Evolutionary conservation across 92 coral and sea anemone genomes (phyloP), one percentile per base, ranked within the genome.

Genomic region (Epizoanthus illoricatus): DNA sequence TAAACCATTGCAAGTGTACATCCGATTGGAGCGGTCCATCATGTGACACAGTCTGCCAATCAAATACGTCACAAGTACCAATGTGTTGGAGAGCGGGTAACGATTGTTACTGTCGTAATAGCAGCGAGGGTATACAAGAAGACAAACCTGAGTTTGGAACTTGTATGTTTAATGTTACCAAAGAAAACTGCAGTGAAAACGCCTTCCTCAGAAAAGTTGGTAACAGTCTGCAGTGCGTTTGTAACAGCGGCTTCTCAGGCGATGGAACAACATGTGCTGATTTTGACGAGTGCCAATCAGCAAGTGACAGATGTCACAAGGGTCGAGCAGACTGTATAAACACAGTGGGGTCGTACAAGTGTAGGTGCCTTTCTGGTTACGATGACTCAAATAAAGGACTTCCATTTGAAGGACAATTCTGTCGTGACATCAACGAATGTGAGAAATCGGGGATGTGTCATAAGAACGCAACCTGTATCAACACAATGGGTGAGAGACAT

Each of bases 371-470:
- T 42, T 3, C 7, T 55, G 97, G 97, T 18, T 93, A 83, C 69
- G 36, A 49, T 42, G 79, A 87, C 40, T 3, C 4, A 0, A 13
- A 18, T 17, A 5, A 1, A 9, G 3, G 41, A 43, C 15, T 17
- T 0, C 71, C 63, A 5, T 19, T 4, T 2, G 17, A 73, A 3
- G 65, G 41, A 13, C 2, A 4, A 5, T 15, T 8, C 19, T 93
- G 97, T 65, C 36, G 11, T 0, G 94, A 93, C 49, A 81, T 88
- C 16, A 75, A 93, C 62, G 97, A 93, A 79, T 93, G 97, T 36
- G 39, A 39, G 58, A 73, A 71, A 24, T 40, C 19, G 15, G 75
- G 79, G 2, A 58, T 71, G 10, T 93, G 97, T 78, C 80, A 70
- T 40, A 75, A 10, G 55, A 75, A 89, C 54, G 94, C 94, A 70